These are phyloP conservation scores for Thalpophila matura DNA, from an alignment of 2,888 invertebrate genomes.

Conservation along the genomic window DNA sequence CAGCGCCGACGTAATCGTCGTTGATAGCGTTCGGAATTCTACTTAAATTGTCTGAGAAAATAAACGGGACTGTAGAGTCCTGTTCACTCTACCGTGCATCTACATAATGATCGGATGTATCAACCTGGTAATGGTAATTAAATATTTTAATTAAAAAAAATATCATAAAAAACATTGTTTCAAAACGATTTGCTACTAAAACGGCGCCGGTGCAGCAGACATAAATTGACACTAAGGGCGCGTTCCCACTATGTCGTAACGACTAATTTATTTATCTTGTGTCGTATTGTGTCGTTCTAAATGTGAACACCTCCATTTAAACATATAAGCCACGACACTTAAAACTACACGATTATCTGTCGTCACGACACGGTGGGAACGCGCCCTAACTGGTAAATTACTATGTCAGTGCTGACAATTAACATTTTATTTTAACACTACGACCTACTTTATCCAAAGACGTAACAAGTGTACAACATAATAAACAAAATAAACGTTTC, in stretches of 20 bases:
- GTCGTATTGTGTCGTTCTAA: too few species aligned
- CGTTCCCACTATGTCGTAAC: too few species aligned
- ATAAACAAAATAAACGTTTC: slow-evolving; percentile 43
- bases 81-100: background rate
- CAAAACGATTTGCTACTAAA: slow-evolving; percentile 2
- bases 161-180: slow-evolving; percentile 9
- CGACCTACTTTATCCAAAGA: slow-evolving; percentile 38
- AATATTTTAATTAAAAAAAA: too few species aligned
- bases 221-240: too few species aligned
- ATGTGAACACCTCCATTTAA: too few species aligned
- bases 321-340: too few species aligned
- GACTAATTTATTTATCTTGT: too few species aligned
- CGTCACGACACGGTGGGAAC: too few species aligned
- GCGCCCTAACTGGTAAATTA: slow-evolving; percentile 20
- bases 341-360: too few species aligned
- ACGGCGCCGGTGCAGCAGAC: too few species aligned
- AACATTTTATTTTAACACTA: slow-evolving; percentile 33
- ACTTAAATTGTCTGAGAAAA: slow-evolving; percentile 29
- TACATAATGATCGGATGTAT: background rate
- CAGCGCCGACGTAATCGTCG: slow-evolving; percentile 36
- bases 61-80: background rate
- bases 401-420: slow-evolving; percentile 30
- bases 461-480: slow-evolving; percentile 33
- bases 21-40: slow-evolving; percentile 30
- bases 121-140: too few species aligned